A percentile compares a stretch with the other conserved stretches of the same genome.
These are phyloP conservation scores for Scalopus aquaticus DNA, from an alignment of 2,113 vertebrate genomes.

Conservation along the genomic window DNA sequence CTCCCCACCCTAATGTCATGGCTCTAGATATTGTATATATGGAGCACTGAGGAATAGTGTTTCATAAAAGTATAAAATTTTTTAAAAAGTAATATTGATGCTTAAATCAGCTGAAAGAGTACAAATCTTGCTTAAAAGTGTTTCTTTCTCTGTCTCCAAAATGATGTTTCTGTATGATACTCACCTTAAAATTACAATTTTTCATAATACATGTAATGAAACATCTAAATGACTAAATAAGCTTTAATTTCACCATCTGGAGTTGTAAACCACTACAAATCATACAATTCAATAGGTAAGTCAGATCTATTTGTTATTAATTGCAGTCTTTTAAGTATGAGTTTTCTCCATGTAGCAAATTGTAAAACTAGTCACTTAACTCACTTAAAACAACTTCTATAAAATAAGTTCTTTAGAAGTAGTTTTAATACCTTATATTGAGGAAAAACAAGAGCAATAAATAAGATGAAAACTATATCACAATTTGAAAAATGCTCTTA, in stretches of 20 bases:
- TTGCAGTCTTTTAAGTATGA: neutral
- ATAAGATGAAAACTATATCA: neutral
- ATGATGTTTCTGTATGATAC: neutral
- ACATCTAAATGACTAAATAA: neutral
- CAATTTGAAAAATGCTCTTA: slow-evolving; percentile 21
- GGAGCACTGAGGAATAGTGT: neutral
- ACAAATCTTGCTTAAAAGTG: neutral
- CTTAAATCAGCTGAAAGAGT: neutral
- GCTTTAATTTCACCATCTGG: neutral
- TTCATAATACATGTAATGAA: neutral
- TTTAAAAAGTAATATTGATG: neutral
- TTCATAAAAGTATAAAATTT: slow-evolving; percentile 4
- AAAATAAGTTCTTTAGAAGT: slow-evolving; percentile 29
- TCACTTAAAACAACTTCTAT: neutral
- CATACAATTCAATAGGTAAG: neutral
- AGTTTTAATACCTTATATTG: slow-evolving; percentile 21
- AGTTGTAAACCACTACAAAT: neutral
- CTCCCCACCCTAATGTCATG: neutral
- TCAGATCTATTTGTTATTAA: slow-evolving; percentile 23
- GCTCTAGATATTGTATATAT: neutral
- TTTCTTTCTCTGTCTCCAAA: neutral
- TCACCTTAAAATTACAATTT: neutral
- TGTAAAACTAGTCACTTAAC: slow-evolving; percentile 13
- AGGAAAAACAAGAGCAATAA: neutral
- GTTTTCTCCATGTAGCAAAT: slow-evolving; percentile 50